A percentile compares a stretch with the other conserved stretches of the same genome.
phyloP scores from a whole-genome alignment of 2,797 vertebrate genomes.

The Typhlichthys eigenmanni region DNA sequence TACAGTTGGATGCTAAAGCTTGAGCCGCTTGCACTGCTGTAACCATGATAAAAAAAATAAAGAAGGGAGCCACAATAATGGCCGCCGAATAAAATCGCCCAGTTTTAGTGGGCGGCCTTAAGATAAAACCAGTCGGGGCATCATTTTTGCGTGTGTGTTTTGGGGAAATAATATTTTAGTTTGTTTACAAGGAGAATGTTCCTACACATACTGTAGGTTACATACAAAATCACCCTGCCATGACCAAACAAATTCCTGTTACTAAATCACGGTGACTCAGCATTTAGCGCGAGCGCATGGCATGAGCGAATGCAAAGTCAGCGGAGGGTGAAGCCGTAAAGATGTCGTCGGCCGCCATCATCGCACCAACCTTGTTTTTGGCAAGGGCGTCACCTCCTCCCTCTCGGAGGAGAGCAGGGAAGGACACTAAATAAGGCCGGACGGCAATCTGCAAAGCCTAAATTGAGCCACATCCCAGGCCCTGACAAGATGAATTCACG shows the following conservation, averaged over 20 bases:
- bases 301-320: slow-evolving; percentile 47
- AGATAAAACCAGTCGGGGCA: background rate
- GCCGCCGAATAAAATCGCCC: slow-evolving; percentile 13
- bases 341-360: slow-evolving; percentile 43
- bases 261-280: slow-evolving; percentile 48
- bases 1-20: slow-evolving; percentile 23
- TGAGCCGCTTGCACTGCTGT: slow-evolving; percentile 28
- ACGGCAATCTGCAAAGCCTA: slow-evolving; percentile 45
- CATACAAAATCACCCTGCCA: background rate
- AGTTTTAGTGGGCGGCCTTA: no score
- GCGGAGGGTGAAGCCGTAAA: slow-evolving; percentile 61
- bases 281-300: slow-evolving; percentile 27
- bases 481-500: slow-evolving; percentile 60
- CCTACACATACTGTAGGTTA: background rate
- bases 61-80: slow-evolving; percentile 20
- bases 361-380: slow-evolving; percentile 42
- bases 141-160: background rate
- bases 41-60: slow-evolving; percentile 28
- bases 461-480: slow-evolving; percentile 52
- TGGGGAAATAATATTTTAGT: slow-evolving; percentile 4
- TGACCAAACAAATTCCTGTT: slow-evolving; percentile 23
- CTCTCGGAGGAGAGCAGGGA: slow-evolving; percentile 12
- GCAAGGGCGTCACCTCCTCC: slow-evolving; percentile 48
- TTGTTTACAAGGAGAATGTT: slow-evolving; percentile 5
- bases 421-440: slow-evolving; percentile 53